A percentile compares a stretch with the other conserved stretches of the same genome.
phyloP scores from a whole-genome alignment of 2,113 vertebrate species.

The Eptesicus fuscus region DNA sequence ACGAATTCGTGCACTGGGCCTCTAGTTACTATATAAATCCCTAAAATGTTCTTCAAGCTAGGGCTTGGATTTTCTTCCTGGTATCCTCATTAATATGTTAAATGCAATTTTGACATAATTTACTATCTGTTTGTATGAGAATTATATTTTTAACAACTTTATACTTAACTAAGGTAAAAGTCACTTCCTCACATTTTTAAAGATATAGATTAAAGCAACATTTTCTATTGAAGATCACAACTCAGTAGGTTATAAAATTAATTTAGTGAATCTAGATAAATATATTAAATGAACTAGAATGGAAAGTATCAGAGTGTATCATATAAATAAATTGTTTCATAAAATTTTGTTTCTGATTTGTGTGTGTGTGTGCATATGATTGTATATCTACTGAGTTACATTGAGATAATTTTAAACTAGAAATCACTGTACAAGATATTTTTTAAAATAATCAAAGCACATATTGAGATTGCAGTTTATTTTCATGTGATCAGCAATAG shows the following conservation, averaged over 20 bases:
- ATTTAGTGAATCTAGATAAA: not conserved
- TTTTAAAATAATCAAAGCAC: not conserved
- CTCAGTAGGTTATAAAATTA: not conserved
- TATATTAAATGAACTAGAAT: not conserved
- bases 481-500: not conserved
- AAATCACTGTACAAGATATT: not conserved
- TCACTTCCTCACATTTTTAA: not conserved
- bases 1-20: no score
- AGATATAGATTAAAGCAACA: not conserved
- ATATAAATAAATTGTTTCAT: not conserved
- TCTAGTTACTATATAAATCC: not conserved
- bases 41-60: not conserved
- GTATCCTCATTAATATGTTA: not conserved
- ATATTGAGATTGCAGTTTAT: not conserved
- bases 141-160: not conserved
- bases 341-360: not conserved
- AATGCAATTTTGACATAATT: not conserved
- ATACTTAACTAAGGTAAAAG: constrained; percentile 5
- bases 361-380: not conserved
- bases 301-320: not conserved
- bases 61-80: not conserved
- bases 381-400: not conserved
- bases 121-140: not conserved
- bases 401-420: not conserved
- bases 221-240: not conserved